Evolutionary conservation across 2,113 vertebrate genomes (phyloP), one percentile per base, ranked within the genome.

Genomic region (Phainopepla nitens): DNA sequence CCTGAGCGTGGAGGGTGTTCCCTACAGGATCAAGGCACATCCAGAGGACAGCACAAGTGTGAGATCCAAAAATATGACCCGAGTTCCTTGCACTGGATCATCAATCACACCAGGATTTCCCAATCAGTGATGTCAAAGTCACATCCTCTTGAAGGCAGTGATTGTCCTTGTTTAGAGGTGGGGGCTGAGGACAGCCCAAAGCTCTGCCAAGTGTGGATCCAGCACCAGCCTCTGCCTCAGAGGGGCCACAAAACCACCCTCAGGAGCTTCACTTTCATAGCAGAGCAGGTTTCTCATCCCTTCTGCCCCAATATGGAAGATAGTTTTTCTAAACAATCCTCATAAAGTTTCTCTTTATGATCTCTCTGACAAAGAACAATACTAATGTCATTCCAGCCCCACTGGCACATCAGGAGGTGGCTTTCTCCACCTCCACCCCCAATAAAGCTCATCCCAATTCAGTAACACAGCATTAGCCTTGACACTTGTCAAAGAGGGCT

Each of bases 371-470:
- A 35, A 79, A 68, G 17, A 73, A 41, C 36, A 41, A 54, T 4
- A 79, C 51, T 41, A 8, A 83, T 92, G 15, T 17, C 58, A 56
- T 47, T 42, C 22, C 58, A 83, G 25, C 21, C 28, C 28, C 44
- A 15, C 16, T 11, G 44, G 75, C 36, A 56, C 81, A 76, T 29
- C n/a, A 68, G 35, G 20, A 85, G 64, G 2, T 3, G 45, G n/a
- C 39, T 89, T 69, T 33, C 87, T 69, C 66, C 87, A 82, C 53
- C 80, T 81, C 57, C 41, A 58, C 13, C 60, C 80, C 57, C 89
- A 96, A 81, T 64, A 89, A 93, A 95, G 24, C 53, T 75, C 10
- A 8, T 35, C 69, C 47, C 10, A 1, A 58, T 19, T 61, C 58
- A 22, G 20, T 29, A 80, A 80, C 16, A 10, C 35, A 65, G 44